Base-by-base conservation (phyloP, 2,888 invertebrate species). In the Alitta virens region DNA sequence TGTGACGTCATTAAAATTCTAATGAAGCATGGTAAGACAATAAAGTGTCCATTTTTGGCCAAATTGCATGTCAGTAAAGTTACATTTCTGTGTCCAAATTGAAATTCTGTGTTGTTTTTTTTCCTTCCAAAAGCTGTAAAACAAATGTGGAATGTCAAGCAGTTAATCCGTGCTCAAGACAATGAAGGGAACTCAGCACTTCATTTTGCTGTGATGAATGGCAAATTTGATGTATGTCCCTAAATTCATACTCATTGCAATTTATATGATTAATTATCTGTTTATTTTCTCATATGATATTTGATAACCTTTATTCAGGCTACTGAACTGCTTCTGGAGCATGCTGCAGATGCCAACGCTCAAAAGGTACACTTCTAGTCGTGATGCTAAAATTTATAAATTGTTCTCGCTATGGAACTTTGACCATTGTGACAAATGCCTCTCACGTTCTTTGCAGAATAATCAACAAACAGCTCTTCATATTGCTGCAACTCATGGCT, bases 141-240 rank as follows among this genome's bases (percentile, higher is more conserved):
- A 21, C 65, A 69, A 23, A 65, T 66, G 1, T 33, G 51, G 16
- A 27, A 55, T 1, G 40, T 56, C 24, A 21, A 51, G 18, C 14
- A 38, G 2, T 67, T 67, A 52, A 64, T 71, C 9, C 50, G 60
- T 33, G 61, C 62, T 0, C 21, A 24, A 7, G 69, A 71, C 63
- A 68, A 68, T 46, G 71, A 71, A 43, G 71, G 71, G 12, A 69
- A 63, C 62, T 68, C 67, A n/a, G 67, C 68, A 0, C 64, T 71
- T 7, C 70, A 70, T 55, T 26, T 71, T 38, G 70, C 71, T 1
- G 71, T 71, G 1, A 67, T 69, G 55, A 71, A 71, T 42, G 70
- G 68, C 5, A 52, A 60, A 24, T 52, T 64, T 1, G 63, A 71
- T 53, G 71, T 71, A 18, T 2, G 18, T 18, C 21, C 12, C 9